Evolutionary conservation across 2,797 vertebrate genomes (phyloP).

Genomic region (Coendou prehensilis): DNA sequence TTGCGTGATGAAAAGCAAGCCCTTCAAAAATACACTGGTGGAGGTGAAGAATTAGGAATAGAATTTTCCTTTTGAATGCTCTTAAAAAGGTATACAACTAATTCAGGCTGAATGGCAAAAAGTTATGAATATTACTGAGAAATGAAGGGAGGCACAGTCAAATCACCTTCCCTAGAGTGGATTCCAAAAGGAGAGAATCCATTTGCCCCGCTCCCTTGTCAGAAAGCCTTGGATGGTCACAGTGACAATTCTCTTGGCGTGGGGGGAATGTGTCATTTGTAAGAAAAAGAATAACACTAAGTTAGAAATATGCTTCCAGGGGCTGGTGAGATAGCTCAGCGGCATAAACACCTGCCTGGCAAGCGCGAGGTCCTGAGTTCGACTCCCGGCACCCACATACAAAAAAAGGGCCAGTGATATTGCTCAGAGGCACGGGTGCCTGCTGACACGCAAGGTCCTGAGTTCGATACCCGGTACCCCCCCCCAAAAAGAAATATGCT

Average conservation of each 20-base stretch:
- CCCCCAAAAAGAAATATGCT: background rate
- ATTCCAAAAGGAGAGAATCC: background rate
- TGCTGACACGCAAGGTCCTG: no score
- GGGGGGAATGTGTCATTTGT: background rate
- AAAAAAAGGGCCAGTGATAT: no score
- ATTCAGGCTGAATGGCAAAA: background rate
- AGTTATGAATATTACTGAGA: background rate
- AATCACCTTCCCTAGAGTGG: background rate
- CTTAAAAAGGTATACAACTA: constrained; percentile 8
- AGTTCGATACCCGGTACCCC: no score
- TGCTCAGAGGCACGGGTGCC: no score
- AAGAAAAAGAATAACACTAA: constrained; percentile 5
- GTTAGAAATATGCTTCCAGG: background rate
- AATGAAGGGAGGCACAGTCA: background rate
- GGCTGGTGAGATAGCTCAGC: no score
- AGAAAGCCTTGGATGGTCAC: background rate
- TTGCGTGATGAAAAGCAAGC: constrained; percentile 15
- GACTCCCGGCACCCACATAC: no score
- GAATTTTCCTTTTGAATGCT: background rate
- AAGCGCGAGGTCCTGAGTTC: no score
- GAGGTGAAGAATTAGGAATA: background rate
- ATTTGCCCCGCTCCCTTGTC: background rate
- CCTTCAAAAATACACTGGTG: background rate
- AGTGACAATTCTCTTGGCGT: background rate
- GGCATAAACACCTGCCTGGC: no score